Evolutionary conservation across 2,113 vertebrate species (phyloP).

Genomic region (Porphyrio hochstetteri): DNA sequence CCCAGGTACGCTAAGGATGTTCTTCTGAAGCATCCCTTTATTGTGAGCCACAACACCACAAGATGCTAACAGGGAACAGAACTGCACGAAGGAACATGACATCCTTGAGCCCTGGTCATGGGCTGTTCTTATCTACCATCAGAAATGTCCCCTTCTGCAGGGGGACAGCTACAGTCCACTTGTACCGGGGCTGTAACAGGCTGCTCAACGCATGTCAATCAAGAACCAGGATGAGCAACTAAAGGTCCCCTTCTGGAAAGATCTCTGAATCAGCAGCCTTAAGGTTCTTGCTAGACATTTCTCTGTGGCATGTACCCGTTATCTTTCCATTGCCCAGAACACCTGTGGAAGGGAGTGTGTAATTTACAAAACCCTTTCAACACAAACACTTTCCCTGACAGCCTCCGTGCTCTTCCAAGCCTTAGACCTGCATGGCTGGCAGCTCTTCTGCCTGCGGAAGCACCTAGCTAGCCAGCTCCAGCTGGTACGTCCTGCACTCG

Average conservation of each 20-base stretch:
- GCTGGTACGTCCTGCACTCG: not conserved
- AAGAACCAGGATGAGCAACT: not conserved
- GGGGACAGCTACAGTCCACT: rapidly evolving
- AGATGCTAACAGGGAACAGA: not conserved
- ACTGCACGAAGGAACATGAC: rapidly evolving
- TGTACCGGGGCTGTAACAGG: not conserved
- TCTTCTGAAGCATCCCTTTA: not conserved
- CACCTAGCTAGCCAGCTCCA: not conserved
- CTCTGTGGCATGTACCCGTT: rapidly evolving
- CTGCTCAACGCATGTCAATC: not conserved
- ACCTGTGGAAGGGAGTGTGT: not conserved
- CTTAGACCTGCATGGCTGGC: not conserved
- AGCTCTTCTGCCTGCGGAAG: not conserved
- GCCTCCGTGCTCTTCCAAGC: not conserved
- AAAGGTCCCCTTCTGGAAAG: not conserved
- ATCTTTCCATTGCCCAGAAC: not conserved
- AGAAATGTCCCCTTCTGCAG: rapidly evolving
- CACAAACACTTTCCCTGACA: not conserved
- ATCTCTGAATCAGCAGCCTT: not conserved
- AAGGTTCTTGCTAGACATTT: not conserved
- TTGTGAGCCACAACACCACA: rapidly evolving
- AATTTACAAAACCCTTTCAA: not conserved
- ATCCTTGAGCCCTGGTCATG: rapidly evolving
- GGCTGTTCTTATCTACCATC: not conserved
- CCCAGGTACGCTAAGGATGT: rapidly evolving